Percentiles rank a stretch among this genome's conserved stretches.
phyloP scores from a whole-genome alignment of 2,797 vertebrate species.

The Chrosomus eos region DNA sequence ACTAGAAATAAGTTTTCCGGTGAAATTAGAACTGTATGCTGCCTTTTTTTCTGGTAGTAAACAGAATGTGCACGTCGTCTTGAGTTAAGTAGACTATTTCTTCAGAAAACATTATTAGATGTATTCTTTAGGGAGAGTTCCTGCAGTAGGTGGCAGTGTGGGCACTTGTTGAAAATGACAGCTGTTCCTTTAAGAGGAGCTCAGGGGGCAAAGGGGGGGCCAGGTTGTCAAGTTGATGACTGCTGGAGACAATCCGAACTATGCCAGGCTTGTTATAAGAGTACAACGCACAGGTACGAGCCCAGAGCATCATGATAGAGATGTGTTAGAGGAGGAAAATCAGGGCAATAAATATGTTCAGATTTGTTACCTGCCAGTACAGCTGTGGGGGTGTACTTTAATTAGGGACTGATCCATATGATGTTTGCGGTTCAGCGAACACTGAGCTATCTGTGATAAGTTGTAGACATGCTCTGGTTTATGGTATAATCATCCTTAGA shows the following conservation, averaged over 20 bases:
- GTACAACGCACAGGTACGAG: conserved; percentile 22
- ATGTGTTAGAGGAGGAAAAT: conserved; percentile 34
- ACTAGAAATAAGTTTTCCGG: background rate
- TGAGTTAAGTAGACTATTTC: background rate
- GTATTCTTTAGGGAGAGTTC: conserved; percentile 19
- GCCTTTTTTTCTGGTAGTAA: background rate
- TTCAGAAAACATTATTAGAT: conserved; percentile 22
- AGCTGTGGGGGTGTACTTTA: conserved; percentile 41
- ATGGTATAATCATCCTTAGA: conserved; percentile 42
- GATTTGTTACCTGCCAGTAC: conserved; percentile 40
- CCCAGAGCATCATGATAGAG: background rate
- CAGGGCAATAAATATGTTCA: conserved; percentile 37
- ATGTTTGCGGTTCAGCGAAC: conserved; percentile 24
- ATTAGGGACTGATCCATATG: conserved; percentile 33
- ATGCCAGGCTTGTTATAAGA: conserved; percentile 38
- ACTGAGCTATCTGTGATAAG: conserved; percentile 16
- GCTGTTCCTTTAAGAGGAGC: conserved; percentile 47
- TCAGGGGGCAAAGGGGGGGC: conserved; percentile 26
- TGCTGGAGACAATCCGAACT: conserved; percentile 41
- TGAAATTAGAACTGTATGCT: background rate
- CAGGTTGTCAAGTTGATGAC: conserved; percentile 42
- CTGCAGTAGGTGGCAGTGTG: conserved; percentile 14
- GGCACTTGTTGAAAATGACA: conserved; percentile 49
- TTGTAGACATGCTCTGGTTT: conserved; percentile 26
- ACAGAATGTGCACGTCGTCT: background rate